phyloP scores from a whole-genome alignment of 2,888 invertebrate species.

The Esperia sulphurella region DNA sequence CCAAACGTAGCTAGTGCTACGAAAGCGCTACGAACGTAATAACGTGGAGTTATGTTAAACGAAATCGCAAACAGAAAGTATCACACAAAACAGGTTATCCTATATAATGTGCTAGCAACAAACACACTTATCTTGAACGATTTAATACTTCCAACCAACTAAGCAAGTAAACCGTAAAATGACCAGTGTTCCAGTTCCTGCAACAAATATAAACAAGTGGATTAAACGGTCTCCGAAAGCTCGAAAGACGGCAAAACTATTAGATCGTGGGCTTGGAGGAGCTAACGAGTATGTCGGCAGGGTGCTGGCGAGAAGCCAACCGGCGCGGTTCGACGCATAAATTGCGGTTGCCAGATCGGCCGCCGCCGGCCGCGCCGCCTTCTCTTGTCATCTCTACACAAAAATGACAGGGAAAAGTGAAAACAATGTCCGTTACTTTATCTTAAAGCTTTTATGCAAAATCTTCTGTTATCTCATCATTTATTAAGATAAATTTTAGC shows the following conservation, averaged over 20 bases:
- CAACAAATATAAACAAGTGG: slow-evolving; percentile 52
- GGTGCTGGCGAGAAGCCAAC: slow-evolving; percentile 52
- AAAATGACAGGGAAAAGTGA: slow-evolving; percentile 37
- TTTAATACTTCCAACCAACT: slow-evolving; percentile 15
- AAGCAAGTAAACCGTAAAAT: slow-evolving; percentile 21
- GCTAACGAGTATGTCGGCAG: slow-evolving; percentile 57
- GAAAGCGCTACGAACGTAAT: slow-evolving; percentile 4
- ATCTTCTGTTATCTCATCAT: background rate
- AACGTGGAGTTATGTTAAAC: background rate
- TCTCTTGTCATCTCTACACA: slow-evolving; percentile 14
- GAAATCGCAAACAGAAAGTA: slow-evolving; percentile 1
- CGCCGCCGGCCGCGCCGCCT: slow-evolving; percentile 15
- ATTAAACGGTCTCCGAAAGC: slow-evolving; percentile 49
- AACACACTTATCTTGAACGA: slow-evolving; percentile 15
- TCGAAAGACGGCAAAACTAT: slow-evolving; percentile 51
- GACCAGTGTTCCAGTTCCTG: slow-evolving; percentile 28
- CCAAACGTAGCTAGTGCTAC: slow-evolving; percentile 8
- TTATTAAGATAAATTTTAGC: background rate
- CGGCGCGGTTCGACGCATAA: slow-evolving; percentile 37
- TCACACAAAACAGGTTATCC: background rate
- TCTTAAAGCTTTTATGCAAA: background rate
- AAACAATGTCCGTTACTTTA: slow-evolving; percentile 27
- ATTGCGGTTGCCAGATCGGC: slow-evolving; percentile 41
- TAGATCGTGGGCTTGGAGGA: slow-evolving; percentile 50
- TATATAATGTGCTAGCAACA: slow-evolving; percentile 12